Evolutionary conservation across 2,113 vertebrate species (phyloP), one percentile per base, ranked within the genome.

Genomic region (Hipposideros armiger): DNA sequence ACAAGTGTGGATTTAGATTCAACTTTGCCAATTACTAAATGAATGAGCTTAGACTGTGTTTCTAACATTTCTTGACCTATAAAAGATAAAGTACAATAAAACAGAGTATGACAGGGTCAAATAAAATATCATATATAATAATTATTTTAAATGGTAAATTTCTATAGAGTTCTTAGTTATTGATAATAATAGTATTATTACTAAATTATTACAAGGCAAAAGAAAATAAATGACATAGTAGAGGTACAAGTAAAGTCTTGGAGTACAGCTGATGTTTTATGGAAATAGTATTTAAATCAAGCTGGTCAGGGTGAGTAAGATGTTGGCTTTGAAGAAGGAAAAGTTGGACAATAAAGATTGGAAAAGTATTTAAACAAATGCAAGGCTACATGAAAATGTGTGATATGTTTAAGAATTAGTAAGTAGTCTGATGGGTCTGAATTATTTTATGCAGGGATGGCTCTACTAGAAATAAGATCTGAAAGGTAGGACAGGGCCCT

Each of bases 221-320:
- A 45, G 15, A 45, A 83, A 90, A 67, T n/a, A 78, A 92, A 3
- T 69, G 64, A 77, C 52, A 58, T 16, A 81, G 60, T 22, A 92
- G 60, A 90, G n/a, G 81, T 13, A 17, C 0, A 91, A 50, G 10
- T 74, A 32, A 77, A 80, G 3, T 70, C 36, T 42, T 70, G 9
- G 78, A 66, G 42, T 77, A 54, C 3, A 95, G 7, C 52, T 64
- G 36, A 87, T 92, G 40, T 24, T 84, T 64, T 93, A 1, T 69
- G 32, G 24, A 93, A 95, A 82, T 36, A 67, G n/a, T 52, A 85
- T 42, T 82, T 82, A 60, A 83, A 26, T 42, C 93, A 83, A 93
- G 14, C 10, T 76, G 1, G 4, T 28, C 54, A 85, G 6, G 36
- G 66, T 32, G 5, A 86, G 5, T 45, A 74, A 60, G 11, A n/a